A percentile compares a stretch with the other conserved stretches of the same genome.
Conservation (phyloP, 37 sponge, comb jelly and placozoan genomes). For the Petrosia ficiformis region DNA sequence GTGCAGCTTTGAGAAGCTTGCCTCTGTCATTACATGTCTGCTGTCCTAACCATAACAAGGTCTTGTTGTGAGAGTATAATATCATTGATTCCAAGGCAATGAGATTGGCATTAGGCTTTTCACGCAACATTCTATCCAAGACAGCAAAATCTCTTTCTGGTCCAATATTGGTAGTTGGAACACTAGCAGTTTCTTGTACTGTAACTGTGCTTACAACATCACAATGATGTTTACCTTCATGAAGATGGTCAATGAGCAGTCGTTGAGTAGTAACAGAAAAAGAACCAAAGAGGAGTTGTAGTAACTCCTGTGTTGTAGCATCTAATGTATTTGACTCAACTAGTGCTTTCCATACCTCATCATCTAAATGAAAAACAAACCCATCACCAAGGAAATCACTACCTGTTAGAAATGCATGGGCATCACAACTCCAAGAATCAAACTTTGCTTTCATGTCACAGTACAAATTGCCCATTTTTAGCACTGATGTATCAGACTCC, state of each 20-base stretch:
- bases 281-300: conserved; percentile 20
- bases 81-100: too few species aligned
- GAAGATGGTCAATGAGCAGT: conserved; percentile 31
- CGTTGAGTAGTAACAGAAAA: conserved; percentile 32
- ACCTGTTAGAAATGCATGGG: not conserved
- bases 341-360: not conserved
- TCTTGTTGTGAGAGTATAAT: too few species aligned
- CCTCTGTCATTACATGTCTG: conserved; percentile 1
- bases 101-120: conserved; percentile 35
- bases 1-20: conserved; percentile 21
- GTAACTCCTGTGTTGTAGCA: conserved; percentile 19
- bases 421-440: conserved; percentile 32
- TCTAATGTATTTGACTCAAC: not conserved
- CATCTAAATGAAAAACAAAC: not conserved
- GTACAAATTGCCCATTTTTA: conserved; percentile 21
- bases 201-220: not conserved
- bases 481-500: not conserved
- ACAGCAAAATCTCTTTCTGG: conserved; percentile 41
- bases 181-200: conserved; percentile 9
- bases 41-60: conserved; percentile 24
- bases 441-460: conserved; percentile 28
- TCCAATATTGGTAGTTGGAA: conserved; percentile 36
- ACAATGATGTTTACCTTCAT: conserved; percentile 25
- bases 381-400: not conserved
- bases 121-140: conserved; percentile 13